Evolutionary conservation across 2,113 vertebrate genomes (phyloP).

Genomic region (Colius striatus): DNA sequence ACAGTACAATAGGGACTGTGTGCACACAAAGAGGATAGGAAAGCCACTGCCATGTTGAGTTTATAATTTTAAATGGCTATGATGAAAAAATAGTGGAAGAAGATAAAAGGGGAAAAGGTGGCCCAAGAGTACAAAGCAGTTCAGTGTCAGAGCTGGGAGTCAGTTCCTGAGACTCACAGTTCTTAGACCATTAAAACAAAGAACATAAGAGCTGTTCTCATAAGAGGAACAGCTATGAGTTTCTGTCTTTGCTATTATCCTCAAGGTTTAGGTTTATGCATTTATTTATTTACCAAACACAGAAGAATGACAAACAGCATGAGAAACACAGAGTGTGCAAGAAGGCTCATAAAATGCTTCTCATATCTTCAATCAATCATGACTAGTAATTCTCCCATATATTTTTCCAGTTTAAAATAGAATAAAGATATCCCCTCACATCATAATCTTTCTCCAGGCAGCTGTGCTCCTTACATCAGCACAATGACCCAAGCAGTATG

Average conservation of each 20-base stretch:
- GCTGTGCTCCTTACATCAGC: constrained; percentile 71
- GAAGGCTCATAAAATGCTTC: constrained; percentile 69
- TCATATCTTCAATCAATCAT: constrained; percentile 75
- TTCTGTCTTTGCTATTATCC: constrained; percentile 4
- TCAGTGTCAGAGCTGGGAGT: not conserved
- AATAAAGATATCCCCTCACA: constrained; percentile 71
- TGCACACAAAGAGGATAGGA: not conserved
- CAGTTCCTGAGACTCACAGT: not conserved
- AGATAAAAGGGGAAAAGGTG: not conserved
- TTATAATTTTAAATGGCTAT: not conserved
- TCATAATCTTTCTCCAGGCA: constrained; percentile 78
- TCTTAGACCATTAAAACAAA: not conserved
- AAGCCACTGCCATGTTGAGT: not conserved
- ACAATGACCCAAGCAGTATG: constrained; percentile 78
- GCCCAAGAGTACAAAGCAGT: not conserved
- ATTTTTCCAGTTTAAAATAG: constrained; percentile 72
- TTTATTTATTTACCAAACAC: constrained; percentile 53
- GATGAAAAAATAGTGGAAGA: not conserved
- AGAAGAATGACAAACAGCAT: constrained; percentile 60
- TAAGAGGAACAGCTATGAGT: not conserved
- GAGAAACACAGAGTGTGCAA: constrained; percentile 29
- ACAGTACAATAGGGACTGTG: not conserved
- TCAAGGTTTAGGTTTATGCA: constrained; percentile 13
- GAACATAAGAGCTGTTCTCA: not conserved
- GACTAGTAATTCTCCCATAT: constrained; percentile 67